These are phyloP conservation scores for Phalacrocorax pelagicus DNA, from an alignment of 2,113 vertebrate genomes.

Conservation along the genomic window DNA sequence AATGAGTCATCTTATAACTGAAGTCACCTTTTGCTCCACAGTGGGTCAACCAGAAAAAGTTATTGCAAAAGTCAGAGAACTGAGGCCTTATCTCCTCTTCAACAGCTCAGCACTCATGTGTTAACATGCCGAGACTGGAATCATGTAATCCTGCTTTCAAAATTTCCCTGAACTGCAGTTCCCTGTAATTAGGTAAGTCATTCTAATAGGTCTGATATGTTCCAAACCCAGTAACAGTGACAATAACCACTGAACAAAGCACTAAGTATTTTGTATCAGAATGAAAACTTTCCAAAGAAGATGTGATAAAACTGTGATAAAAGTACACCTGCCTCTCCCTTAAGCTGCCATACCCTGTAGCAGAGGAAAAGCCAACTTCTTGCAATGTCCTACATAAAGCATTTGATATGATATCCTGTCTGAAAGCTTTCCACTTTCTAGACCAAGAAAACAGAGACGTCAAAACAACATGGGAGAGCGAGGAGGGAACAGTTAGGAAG, in stretches of 20 bases:
- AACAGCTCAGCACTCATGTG: background rate
- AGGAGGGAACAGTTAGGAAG: background rate
- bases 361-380: background rate
- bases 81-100: background rate
- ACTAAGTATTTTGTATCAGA: background rate
- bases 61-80: background rate
- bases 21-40: background rate
- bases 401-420: background rate
- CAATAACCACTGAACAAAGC: background rate
- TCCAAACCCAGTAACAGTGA: background rate
- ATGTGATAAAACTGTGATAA: background rate
- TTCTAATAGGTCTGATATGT: background rate
- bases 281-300: background rate
- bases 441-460: background rate
- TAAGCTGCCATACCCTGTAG: background rate
- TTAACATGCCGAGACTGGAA: background rate
- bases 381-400: background rate
- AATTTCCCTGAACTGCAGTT: background rate
- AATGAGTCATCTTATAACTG: background rate
- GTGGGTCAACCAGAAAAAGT: background rate
- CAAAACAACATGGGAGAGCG: background rate
- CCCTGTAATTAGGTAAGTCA: background rate
- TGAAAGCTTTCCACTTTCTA: background rate
- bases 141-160: background rate
- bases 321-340: background rate